Conservation (phyloP, 2,113 vertebrate genomes). For the Calypte anna region DNA sequence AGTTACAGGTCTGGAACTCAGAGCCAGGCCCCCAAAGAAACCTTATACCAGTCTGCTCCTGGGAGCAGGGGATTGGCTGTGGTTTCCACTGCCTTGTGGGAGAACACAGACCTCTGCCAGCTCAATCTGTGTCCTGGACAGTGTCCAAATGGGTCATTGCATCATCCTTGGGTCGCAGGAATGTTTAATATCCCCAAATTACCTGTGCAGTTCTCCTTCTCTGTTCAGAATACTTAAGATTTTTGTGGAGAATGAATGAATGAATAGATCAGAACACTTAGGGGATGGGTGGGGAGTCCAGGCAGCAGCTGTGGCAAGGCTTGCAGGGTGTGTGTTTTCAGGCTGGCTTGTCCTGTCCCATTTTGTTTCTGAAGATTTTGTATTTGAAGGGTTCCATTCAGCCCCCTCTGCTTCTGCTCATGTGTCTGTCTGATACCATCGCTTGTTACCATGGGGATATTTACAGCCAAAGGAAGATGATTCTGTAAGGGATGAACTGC, state of each 20-base stretch:
- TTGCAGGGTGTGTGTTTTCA: background rate
- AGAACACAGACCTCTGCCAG: background rate
- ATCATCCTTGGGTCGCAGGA: background rate
- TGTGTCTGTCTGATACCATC: background rate
- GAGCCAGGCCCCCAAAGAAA: background rate
- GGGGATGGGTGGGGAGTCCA: background rate
- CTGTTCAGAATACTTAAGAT: background rate
- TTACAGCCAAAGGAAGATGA: constrained; percentile 13
- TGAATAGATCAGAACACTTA: fast-evolving
- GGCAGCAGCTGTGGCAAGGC: background rate
- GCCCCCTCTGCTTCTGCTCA: background rate
- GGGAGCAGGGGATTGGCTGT: background rate
- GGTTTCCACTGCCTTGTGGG: background rate
- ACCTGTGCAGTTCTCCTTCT: background rate
- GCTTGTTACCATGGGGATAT: constrained; percentile 62
- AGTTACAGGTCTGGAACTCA: background rate
- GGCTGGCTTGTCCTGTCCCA: background rate
- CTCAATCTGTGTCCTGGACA: background rate
- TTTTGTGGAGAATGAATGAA: background rate
- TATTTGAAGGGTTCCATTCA: background rate
- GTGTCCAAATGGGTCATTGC: background rate
- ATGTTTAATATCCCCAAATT: background rate
- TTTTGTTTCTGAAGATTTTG: background rate
- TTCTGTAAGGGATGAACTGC: background rate
- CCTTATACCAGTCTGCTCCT: fast-evolving